Conservation (phyloP, 2,888 invertebrate genomes). For the Leptopilina myrica region DNA sequence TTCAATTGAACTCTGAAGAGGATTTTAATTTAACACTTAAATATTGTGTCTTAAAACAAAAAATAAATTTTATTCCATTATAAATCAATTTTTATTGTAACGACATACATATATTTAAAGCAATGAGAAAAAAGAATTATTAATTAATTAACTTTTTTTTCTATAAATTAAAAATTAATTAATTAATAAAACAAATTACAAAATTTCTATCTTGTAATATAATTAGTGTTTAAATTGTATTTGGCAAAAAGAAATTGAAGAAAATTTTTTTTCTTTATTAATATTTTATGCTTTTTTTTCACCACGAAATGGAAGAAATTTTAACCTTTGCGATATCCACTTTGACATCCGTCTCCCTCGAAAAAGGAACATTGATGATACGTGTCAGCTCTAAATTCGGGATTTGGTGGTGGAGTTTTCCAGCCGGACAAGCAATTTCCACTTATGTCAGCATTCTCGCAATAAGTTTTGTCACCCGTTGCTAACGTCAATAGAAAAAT, state of each 20-base stretch:
- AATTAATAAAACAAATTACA: no score
- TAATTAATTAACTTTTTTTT: not conserved
- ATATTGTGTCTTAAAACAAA: no score
- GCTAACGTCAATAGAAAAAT: not conserved
- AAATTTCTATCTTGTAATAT: no score
- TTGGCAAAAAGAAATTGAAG: no score
- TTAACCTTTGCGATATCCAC: constrained; percentile 6
- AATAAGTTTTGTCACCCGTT: constrained; percentile 6
- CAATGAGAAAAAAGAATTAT: not conserved
- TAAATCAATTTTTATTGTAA: no score
- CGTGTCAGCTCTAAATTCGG: not conserved
- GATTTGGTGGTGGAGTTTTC: constrained; percentile 6
- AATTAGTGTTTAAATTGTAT: no score
- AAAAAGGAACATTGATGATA: not conserved
- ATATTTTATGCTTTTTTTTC: not conserved
- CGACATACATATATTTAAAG: no score
- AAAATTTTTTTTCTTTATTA: no score
- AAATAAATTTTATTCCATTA: no score
- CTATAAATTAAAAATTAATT: no score
- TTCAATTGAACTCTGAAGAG: no score
- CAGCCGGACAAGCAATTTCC: constrained; percentile 9
- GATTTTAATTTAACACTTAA: no score
- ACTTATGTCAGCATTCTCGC: constrained; percentile 1
- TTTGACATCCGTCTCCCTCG: constrained; percentile 2
- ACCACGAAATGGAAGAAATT: not conserved